Base-by-base conservation (phyloP, 2,113 vertebrate species). In the Callaeas wilsoni region DNA sequence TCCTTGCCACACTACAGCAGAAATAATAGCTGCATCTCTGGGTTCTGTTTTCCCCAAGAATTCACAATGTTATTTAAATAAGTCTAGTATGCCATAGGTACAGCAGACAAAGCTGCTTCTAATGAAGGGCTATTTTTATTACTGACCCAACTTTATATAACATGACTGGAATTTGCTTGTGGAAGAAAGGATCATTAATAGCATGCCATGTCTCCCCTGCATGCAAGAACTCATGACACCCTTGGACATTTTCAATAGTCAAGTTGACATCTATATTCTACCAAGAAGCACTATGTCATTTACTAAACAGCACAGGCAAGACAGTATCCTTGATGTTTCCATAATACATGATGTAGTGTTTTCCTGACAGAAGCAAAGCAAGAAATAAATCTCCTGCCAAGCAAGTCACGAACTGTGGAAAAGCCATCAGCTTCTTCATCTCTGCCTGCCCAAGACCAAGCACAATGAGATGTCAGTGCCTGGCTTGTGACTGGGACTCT, bases 81-180 rank as follows among this genome's bases (percentile, higher is more conserved):
- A 85, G 63, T 68, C 59, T 67, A 74, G 47, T 35, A 74, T 68
- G 64, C 57, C 68, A 90, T 5, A 87, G 64, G 47, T 90, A 67
- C 23, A 74, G 82, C 71, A 89, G 71, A 77, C 56, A 90, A 64
- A 79, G 64, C 47, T 95, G 29, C 29, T 89, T 89, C 65, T 93
- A 90, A 95, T 37, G 56, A 90, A 81, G 26, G 22, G 37, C 32
- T 75, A 78, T 93, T 94, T 96, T 93, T 91, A 92, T 95, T 92
- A 84, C 85, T 89, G 32, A 86, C 50, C 33, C 68, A 91, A 37
- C 65, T 84, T 91, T 71, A 84, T 65, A 49, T 39, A 70, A 86
- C 55, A 92, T 80, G 76, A 89, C 68, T 78, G 56, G 68, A 94
- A 90, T 88, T 81, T 83, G 6, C 56, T 84, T 49, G n/a, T 84